Conservation (phyloP, 1,140 invertebrate species). For the Drosophila fuyamai region DNA sequence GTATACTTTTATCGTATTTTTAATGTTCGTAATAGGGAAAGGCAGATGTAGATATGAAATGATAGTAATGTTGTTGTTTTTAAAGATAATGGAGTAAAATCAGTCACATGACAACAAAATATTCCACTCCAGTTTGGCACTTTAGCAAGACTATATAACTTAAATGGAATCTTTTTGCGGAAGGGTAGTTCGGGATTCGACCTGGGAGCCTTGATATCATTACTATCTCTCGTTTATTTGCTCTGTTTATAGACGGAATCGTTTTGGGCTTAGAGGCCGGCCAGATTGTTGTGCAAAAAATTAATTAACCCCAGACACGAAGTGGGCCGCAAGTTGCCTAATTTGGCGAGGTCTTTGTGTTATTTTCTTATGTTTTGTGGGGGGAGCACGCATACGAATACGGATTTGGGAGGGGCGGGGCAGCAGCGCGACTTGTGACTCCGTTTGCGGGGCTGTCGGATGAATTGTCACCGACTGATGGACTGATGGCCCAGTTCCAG, state of each 20-base stretch:
- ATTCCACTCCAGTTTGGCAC: neutral
- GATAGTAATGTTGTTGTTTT: neutral
- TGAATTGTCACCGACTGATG: constrained; percentile 15
- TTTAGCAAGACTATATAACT: neutral
- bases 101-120: neutral
- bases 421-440: constrained; percentile 28
- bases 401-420: constrained; percentile 36
- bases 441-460: constrained; percentile 1
- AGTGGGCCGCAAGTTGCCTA: constrained; percentile 48
- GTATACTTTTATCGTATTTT: neutral
- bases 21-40: neutral
- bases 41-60: neutral
- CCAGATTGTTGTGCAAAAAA: constrained; percentile 74
- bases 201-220: neutral
- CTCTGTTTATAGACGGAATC: constrained; percentile 61
- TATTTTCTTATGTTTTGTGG: constrained; percentile 5
- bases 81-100: neutral
- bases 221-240: constrained; percentile 29
- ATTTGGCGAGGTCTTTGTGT: constrained; percentile 46
- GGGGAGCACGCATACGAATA: constrained; percentile 4
- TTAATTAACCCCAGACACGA: constrained; percentile 74
- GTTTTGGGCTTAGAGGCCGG: constrained; percentile 48
- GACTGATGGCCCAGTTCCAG: constrained; percentile 43
- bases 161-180: neutral
- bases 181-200: constrained; percentile 14